Evolutionary conservation across 1,140 invertebrate species (phyloP), one percentile per base, ranked within the genome.

Genomic region (Tetramorium alpestre): DNA sequence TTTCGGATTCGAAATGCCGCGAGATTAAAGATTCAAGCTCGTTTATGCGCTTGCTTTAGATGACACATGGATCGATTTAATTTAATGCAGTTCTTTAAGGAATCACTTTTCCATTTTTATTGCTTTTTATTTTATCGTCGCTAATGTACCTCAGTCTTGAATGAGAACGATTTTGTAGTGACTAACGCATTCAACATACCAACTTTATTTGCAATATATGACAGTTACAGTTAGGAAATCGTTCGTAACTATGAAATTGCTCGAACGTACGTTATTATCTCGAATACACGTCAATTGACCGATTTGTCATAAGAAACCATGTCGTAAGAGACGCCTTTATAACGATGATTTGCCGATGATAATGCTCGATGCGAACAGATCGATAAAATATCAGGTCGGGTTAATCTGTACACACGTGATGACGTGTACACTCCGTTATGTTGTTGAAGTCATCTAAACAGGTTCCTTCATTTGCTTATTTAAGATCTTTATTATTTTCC

Each of bases 271-370:
- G 33, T 33, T 33, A 33, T 33, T 84, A 58, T 49, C 69, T 73
- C 5, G 49, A 82, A 22, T 73, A 47, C 25, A 33, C 54, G n/a
- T 28, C 41, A 72, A 67, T 51, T 80, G 62, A 25, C 47, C 25
- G 41, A 84, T 84, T 84, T 73, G 51, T 60, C 2, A 44, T 58
- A 82, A 73, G 25, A 73, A 73, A 60, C 1, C 28, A 22, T 81
- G 67, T 62, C 54, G 44, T 49, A 73, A 72, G 65, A 47, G 60
- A 56, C 25, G n/a, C n/a, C 6, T 77, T 38, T 51, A 56, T 88
- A 67, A 76, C 47, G 11, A 47, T 25, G 25, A 51, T 82, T 82
- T 72, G 11, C 65, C 51, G 2, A 11, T 25, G 67, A 82, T 82
- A 72, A 82, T n/a, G 51, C 38, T 33, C 28, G 25, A 8, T 7